A percentile compares a stretch with the other conserved stretches of the same genome.
Conservation (phyloP, 2,797 vertebrate genomes). For the Anisognathus igniventris region DNA sequence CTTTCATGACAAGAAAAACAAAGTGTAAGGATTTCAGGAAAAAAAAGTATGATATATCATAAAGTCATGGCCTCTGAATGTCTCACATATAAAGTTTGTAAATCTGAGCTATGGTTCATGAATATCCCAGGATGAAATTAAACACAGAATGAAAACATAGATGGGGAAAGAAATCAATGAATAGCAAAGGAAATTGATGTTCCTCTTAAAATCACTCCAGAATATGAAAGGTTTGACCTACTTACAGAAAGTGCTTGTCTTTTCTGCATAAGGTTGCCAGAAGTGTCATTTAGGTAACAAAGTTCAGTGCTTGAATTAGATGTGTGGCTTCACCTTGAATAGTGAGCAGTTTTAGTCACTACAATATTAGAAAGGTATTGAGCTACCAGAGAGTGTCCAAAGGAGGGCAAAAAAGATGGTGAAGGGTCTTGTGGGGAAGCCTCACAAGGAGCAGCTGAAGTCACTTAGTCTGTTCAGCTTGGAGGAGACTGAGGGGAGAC, state of each 20-base stretch:
- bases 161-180: not conserved
- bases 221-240: not conserved
- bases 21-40: not conserved
- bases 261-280: not conserved
- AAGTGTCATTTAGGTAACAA: not conserved
- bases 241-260: not conserved
- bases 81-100: not conserved
- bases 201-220: not conserved
- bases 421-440: not conserved
- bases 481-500: not conserved
- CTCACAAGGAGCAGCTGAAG: rapidly evolving
- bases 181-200: not conserved
- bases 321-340: not conserved
- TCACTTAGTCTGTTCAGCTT: not conserved
- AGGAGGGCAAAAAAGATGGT: not conserved
- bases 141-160: not conserved
- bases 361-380: not conserved
- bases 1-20: not conserved
- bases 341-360: not conserved
- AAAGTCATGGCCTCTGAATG: not conserved
- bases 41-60: not conserved
- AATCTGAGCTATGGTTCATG: not conserved
- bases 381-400: not conserved
- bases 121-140: not conserved
- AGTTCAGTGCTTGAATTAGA: not conserved